phyloP scores from a whole-genome alignment of 2,888 invertebrate genomes.

The Entomobrya multifasciata region DNA sequence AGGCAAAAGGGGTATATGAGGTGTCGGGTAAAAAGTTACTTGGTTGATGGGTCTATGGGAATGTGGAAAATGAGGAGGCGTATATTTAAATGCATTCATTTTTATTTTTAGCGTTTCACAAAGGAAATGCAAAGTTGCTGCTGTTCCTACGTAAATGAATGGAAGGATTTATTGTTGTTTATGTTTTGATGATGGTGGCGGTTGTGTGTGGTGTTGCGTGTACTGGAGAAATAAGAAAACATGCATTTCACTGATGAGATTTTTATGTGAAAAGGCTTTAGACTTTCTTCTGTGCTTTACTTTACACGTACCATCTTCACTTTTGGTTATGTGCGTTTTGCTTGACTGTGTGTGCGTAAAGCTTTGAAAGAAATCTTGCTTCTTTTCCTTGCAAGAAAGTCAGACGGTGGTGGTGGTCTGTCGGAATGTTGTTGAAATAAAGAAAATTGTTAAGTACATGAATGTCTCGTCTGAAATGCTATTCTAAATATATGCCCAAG shows the following conservation, averaged over 20 bases:
- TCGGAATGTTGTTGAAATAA: neutral
- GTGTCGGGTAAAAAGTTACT: too few relatives aligned
- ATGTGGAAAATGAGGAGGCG: neutral
- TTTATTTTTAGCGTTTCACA: constrained; percentile 6
- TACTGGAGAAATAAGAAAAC: constrained; percentile 16
- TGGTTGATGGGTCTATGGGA: neutral
- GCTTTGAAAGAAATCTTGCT: neutral
- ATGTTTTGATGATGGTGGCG: neutral
- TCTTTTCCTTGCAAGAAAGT: neutral
- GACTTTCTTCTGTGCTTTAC: neutral
- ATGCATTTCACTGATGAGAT: neutral
- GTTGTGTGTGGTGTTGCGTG: constrained; percentile 26
- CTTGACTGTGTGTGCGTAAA: constrained; percentile 34
- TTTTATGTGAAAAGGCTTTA: neutral
- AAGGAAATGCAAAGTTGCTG: constrained; percentile 55
- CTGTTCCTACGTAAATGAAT: constrained; percentile 11
- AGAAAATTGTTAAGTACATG: too few relatives aligned
- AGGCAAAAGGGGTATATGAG: neutral
- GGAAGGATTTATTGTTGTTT: constrained; percentile 64
- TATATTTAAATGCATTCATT: neutral
- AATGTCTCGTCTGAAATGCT: neutral
- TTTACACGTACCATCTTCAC: too few relatives aligned
- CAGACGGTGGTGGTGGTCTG: too few relatives aligned
- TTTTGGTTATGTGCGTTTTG: neutral
- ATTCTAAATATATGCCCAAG: too few relatives aligned